Conservation (phyloP, 1,140 invertebrate genomes). For the Anastatus disparis region DNA sequence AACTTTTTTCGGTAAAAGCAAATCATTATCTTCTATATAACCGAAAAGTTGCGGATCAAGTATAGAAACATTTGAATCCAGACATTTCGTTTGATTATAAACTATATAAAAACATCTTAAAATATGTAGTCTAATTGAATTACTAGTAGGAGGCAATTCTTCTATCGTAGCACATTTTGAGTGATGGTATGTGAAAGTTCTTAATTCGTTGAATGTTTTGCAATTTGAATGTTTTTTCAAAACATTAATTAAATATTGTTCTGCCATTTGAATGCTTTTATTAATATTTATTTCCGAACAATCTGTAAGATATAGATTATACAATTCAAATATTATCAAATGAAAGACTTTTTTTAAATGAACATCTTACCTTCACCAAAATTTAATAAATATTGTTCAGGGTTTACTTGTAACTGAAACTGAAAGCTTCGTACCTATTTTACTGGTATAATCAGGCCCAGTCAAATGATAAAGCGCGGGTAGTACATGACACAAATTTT, state of each 20-base stretch:
- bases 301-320: neutral
- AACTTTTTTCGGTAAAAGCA: neutral
- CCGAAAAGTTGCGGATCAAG: neutral
- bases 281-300: neutral
- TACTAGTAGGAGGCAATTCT: neutral
- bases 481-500: neutral
- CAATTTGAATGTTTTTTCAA: neutral
- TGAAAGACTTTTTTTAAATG: neutral
- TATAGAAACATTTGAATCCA: neutral
- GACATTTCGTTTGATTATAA: neutral
- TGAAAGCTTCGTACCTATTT: constrained; percentile 9
- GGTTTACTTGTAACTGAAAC: neutral
- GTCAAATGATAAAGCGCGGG: neutral
- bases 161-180: neutral
- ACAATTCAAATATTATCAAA: neutral
- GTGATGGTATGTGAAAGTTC: neutral
- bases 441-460: too few relatives aligned
- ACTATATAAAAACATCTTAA: neutral
- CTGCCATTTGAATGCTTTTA: neutral
- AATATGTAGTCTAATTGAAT: too few relatives aligned
- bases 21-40: neutral
- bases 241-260: neutral
- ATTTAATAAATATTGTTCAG: neutral
- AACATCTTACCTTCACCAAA: too few relatives aligned
- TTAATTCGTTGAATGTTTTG: neutral